Conservation (phyloP, 1,140 invertebrate species). For the Euura saliciscinereae region DNA sequence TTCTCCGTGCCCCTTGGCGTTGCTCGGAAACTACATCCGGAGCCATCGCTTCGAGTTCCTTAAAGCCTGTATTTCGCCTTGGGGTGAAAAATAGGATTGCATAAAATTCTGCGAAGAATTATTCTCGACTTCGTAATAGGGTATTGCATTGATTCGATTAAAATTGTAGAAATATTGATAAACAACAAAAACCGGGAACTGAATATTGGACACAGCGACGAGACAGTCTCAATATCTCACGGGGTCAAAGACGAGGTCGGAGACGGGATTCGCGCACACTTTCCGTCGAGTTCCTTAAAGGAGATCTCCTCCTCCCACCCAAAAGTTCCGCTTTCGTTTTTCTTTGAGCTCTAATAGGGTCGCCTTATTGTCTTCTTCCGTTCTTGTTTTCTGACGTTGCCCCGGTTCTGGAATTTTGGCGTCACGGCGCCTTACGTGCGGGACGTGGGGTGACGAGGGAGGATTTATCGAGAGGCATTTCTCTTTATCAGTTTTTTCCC, state of each 20-base stretch:
- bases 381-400: conserved; percentile 14
- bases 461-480: conserved; percentile 12
- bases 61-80: background rate
- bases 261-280: background rate
- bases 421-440: background rate
- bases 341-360: conserved; percentile 33
- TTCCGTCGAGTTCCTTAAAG: conserved; percentile 34
- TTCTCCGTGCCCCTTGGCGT: conserved; percentile 15
- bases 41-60: background rate
- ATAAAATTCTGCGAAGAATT: too few relatives aligned
- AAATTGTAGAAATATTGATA: too few relatives aligned
- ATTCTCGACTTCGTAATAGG: too few relatives aligned
- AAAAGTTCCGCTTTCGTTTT: conserved; percentile 24
- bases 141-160: too few relatives aligned
- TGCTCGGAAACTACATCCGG: background rate
- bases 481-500: conserved; percentile 12
- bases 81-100: too few relatives aligned
- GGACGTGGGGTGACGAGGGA: background rate
- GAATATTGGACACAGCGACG: background rate
- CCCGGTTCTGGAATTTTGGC: conserved; percentile 7
- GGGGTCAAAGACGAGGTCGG: background rate
- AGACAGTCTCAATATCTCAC: background rate
- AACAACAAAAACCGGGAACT: too few relatives aligned
- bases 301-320: conserved; percentile 27
- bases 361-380: conserved; percentile 19